These are phyloP conservation scores for Delichon dasypus DNA, from an alignment of 2,797 vertebrate species.

Conservation along the genomic window DNA sequence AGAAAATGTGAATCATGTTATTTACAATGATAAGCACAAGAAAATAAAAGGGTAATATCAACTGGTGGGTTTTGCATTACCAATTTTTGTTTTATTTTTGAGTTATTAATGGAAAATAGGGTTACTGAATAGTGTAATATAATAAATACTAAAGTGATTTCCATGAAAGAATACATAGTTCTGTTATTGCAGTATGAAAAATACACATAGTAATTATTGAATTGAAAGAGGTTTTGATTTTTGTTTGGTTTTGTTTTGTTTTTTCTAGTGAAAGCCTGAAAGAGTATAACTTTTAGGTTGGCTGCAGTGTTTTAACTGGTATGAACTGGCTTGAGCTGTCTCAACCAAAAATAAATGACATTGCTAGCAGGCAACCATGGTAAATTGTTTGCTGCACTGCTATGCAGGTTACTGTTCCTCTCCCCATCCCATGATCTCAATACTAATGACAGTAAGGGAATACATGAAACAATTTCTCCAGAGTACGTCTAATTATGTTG, in stretches of 20 bases:
- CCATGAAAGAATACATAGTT: slow-evolving; percentile 10
- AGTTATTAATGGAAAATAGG: slow-evolving; percentile 17
- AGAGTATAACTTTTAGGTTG: slow-evolving; percentile 19
- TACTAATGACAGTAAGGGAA: slow-evolving; percentile 28
- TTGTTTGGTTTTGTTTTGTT: not conserved
- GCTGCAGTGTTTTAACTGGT: slow-evolving; percentile 4
- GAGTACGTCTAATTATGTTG: slow-evolving; percentile 54
- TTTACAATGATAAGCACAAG: slow-evolving; percentile 14
- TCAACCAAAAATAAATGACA: slow-evolving; percentile 27
- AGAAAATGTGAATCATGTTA: not conserved
- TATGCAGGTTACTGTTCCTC: not conserved
- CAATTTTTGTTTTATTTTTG: not conserved
- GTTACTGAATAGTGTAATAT: not conserved
- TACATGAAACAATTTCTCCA: slow-evolving; percentile 43
- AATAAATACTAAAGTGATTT: slow-evolving; percentile 8
- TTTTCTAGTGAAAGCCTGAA: not conserved
- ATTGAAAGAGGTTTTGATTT: not conserved
- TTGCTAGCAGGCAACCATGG: not conserved
- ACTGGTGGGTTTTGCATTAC: not conserved
- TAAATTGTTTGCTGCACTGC: slow-evolving; percentile 21
- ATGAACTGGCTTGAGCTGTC: not conserved
- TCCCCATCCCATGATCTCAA: not conserved
- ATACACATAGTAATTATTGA: not conserved
- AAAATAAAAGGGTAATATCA: slow-evolving; percentile 55
- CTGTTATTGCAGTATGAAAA: not conserved